Evolutionary conservation across 2,113 vertebrate species (phyloP), one percentile per base, ranked within the genome.

Genomic region (Meleagris gallopavo): DNA sequence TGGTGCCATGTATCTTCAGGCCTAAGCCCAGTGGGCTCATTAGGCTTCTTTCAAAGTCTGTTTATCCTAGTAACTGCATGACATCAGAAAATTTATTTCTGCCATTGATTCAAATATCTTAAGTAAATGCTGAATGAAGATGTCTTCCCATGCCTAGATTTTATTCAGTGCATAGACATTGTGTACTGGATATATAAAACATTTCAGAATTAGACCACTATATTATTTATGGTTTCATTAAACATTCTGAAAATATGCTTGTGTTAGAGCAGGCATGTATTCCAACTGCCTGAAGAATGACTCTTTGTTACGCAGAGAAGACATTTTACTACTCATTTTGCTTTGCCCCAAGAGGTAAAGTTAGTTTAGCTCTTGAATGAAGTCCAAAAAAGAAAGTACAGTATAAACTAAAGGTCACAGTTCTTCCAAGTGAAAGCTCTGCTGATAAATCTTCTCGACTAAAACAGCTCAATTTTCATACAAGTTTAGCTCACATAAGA

Each of bases 151-250:
- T 86, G 36, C 50, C 46, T 30, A 38, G 25, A 80, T 89, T 94
- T 84, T 92, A 60, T 88, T 86, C 41, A 27, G 8, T 13, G 3
- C 66, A 71, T 83, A 93, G 94, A 72, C 91, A 66, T 86, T 90
- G 15, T 74, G 19, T 57, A 78, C 73, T 89, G 17, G 40, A 62
- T 75, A 82, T 72, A 83, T 41, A 90, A 88, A 92, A 55, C 30
- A 36, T 75, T 95, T 94, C 70, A 83, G 50, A 65, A 83, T 50
- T 82, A 87, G 57, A 81, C 30, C 22, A 85, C 52, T 70, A 14
- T 52, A 10, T 60, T 87, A 93, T 93, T 83, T 90, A 74, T 72
- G 22, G 12, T 87, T 95, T 95, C 74, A 88, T 94, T 78, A 89
- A 93, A 19, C 10, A 25, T 95, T 80, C 62, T 18, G 27, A 45